These are phyloP conservation scores for Hemithea aestivaria DNA, from an alignment of 2,888 invertebrate genomes.

Conservation along the genomic window DNA sequence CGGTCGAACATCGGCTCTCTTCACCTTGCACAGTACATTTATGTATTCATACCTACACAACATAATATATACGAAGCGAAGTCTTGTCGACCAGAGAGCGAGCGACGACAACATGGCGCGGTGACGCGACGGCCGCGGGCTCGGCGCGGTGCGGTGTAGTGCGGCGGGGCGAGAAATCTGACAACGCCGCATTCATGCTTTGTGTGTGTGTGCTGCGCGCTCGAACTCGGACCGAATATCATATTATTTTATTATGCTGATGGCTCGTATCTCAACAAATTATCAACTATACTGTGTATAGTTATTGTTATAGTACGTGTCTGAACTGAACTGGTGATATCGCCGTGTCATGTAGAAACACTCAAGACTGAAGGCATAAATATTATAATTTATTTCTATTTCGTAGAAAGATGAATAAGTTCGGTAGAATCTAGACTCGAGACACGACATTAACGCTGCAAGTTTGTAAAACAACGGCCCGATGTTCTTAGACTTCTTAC, in stretches of 20 bases:
- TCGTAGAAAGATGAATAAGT: too few species aligned
- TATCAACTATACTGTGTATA: background rate
- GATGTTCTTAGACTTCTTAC: too few species aligned
- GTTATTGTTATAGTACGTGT: background rate
- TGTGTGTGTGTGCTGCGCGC: constrained; percentile 32
- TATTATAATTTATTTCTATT: too few species aligned
- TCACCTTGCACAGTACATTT: constrained; percentile 13
- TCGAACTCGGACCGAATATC: constrained; percentile 29
- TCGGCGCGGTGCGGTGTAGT: constrained; percentile 16
- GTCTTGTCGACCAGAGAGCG: constrained; percentile 26
- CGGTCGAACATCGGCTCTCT: constrained; percentile 14
- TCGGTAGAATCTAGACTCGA: too few species aligned
- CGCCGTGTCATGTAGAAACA: background rate
- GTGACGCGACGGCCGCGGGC: constrained; percentile 18
- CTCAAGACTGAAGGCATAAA: too few species aligned
- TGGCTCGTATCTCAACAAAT: constrained; percentile 9
- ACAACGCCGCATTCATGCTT: constrained; percentile 50
- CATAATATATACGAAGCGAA: constrained; percentile 18
- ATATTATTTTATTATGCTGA: constrained; percentile 21
- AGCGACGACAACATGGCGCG: constrained; percentile 32
- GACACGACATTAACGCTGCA: too few species aligned
- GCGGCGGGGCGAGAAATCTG: constrained; percentile 42
- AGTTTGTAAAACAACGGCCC: too few species aligned
- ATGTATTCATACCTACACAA: constrained; percentile 9
- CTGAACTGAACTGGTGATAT: constrained; percentile 7